Conservation (phyloP, 2,113 vertebrate species). For the Cygnus buccinator region DNA sequence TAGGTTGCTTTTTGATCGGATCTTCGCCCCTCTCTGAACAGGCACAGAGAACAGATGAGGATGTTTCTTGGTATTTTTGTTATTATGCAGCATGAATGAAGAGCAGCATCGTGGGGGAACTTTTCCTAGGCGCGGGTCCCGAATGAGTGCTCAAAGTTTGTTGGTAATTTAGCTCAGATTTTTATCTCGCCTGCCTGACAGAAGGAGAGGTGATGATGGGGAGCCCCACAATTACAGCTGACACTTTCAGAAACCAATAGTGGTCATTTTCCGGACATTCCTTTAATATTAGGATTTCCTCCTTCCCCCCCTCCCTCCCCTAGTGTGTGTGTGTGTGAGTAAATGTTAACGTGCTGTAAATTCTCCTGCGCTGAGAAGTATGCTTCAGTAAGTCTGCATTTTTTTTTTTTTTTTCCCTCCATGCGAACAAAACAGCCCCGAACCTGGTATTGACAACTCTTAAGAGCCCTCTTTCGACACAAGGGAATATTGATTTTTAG, state of each 20-base stretch:
- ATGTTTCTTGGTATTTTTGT: neutral
- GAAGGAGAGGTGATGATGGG: conserved; percentile 1
- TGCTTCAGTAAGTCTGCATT: neutral
- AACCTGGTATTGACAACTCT: conserved; percentile 38
- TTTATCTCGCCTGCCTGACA: conserved; percentile 18
- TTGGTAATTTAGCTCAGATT: conserved; percentile 38
- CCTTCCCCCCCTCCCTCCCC: too few relatives aligned
- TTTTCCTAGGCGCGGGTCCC: conserved; percentile 19
- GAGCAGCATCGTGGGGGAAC: neutral
- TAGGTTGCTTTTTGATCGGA: neutral
- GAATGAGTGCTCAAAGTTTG: conserved; percentile 52
- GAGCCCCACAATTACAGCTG: neutral
- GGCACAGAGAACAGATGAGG: neutral
- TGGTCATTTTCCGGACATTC: conserved; percentile 1
- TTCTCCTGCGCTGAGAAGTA: neutral
- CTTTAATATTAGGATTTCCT: neutral
- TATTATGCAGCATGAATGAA: conserved; percentile 15
- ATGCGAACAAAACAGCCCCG: neutral
- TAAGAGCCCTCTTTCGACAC: conserved; percentile 45
- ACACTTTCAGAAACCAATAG: conserved; percentile 11
- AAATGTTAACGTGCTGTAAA: neutral
- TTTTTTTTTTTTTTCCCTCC: neutral
- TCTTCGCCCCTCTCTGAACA: neutral
- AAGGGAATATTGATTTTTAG: conserved; percentile 8
- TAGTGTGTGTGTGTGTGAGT: neutral